Evolutionary conservation across 37 sponge, comb jelly and placozoan species (phyloP), one percentile per base, ranked within the genome.

Genomic region (Chondrosia reniformis): DNA sequence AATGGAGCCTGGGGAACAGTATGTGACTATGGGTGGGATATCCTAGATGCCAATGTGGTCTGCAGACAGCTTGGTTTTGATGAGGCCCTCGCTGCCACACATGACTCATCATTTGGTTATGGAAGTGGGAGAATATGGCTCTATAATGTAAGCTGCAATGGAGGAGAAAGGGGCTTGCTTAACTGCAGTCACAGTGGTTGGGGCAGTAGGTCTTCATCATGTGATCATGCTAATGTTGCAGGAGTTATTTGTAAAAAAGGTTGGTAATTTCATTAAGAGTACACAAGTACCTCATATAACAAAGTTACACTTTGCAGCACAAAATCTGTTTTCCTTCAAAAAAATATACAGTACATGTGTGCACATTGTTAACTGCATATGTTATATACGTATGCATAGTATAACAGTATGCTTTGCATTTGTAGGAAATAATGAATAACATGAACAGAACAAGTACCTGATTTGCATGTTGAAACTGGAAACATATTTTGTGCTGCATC

Each of bases 201-300:
- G 61, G 61, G 61, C 7, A 25, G 28, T 4, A 42, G 25, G 31
- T 19, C 25, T 74, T 24, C 25, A n/a, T n/a, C n/a, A n/a, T 74
- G 74, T 74, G 46, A 41, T 42, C 74, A 74, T 40, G 41, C 74
- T 42, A 12, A 22, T 30, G 74, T 45, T 74, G 74, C 74, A 28
- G 74, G 74, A 4, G 74, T 74, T 4, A 37, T 74, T 46, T 74
- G 74, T 41, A 25, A 59, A 59, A 59, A 25, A 19, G 61, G 61
- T 59, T 7, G 8, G 61, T 59, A n/a, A n/a, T n/a, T n/a, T n/a
- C n/a, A n/a, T n/a, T n/a, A n/a, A n/a, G n/a, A n/a, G n/a, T n/a
- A n/a, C n/a, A n/a, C n/a, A n/a, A n/a, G n/a, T n/a, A n/a, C n/a
- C n/a, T n/a, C n/a, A n/a, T n/a, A n/a, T n/a, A n/a, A n/a, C n/a